Percentiles rank a stretch among this genome's conserved stretches.
Evolutionary conservation across 2,888 invertebrate species (phyloP).

Genomic region (Rhaphigaster nebulosa): DNA sequence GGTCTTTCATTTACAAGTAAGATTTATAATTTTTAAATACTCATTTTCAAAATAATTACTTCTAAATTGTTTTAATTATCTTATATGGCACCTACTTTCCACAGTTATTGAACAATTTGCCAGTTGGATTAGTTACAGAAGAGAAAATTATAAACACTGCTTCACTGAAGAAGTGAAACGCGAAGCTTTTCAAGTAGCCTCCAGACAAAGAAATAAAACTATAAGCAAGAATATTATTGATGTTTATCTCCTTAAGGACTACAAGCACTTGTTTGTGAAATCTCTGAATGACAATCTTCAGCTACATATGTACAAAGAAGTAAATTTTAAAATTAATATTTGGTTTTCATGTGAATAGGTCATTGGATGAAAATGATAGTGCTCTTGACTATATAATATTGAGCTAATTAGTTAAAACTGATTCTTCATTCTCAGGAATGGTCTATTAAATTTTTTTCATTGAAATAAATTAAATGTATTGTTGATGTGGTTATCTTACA

Average conservation of each 20-base stretch:
- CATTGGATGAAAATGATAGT: too few species aligned
- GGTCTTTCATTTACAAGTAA: constrained; percentile 73
- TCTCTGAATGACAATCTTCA: constrained; percentile 74
- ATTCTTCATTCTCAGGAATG: too few species aligned
- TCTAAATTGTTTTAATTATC: background rate
- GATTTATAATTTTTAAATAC: background rate
- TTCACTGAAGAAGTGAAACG: constrained; percentile 75
- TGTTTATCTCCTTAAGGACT: constrained; percentile 75
- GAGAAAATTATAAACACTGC: constrained; percentile 70
- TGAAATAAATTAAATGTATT: too few species aligned
- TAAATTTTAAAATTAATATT: constrained; percentile 66
- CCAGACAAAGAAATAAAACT: constrained; percentile 76
- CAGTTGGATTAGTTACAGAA: constrained; percentile 68
- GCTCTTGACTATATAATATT: too few species aligned
- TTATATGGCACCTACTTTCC: constrained; percentile 60
- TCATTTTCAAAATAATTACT: background rate
- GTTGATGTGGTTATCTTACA: too few species aligned
- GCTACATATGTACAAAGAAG: constrained; percentile 78
- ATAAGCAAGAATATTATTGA: constrained; percentile 77
- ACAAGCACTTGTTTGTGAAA: constrained; percentile 76
- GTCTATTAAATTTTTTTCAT: too few species aligned
- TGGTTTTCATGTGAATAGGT: background rate
- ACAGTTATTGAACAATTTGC: constrained; percentile 69
- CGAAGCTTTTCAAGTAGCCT: constrained; percentile 80
- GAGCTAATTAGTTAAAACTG: too few species aligned